A percentile compares a stretch with the other conserved stretches of the same genome.
phyloP scores from a whole-genome alignment of 2,113 vertebrate species.

The Chrysochloris asiatica region DNA sequence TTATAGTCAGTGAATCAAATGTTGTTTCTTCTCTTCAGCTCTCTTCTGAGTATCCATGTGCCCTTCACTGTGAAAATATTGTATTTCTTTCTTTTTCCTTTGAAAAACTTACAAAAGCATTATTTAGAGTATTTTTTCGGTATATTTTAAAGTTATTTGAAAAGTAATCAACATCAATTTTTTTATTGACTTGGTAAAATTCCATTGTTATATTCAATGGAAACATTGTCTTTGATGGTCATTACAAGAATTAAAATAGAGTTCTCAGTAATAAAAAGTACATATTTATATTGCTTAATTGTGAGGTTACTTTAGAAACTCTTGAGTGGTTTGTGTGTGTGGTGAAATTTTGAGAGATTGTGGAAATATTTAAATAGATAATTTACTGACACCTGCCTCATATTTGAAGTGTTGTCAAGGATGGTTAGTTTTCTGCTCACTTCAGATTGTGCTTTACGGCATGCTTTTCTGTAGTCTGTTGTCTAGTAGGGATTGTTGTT shows the following conservation, averaged over 20 bases:
- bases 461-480: slow-evolving; percentile 63
- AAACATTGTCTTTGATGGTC: slow-evolving; percentile 49
- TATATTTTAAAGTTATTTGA: slow-evolving; percentile 49
- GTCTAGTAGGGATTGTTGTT: slow-evolving; percentile 63
- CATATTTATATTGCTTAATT: slow-evolving; percentile 47
- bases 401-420: slow-evolving; percentile 56
- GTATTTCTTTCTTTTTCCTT: slow-evolving; percentile 8
- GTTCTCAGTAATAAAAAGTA: slow-evolving; percentile 1
- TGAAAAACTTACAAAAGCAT: slow-evolving; percentile 39
- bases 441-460: slow-evolving; percentile 65
- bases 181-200: slow-evolving; percentile 39
- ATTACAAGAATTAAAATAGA: slow-evolving; percentile 52
- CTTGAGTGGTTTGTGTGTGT: not conserved
- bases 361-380: slow-evolving; percentile 55
- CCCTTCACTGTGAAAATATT: slow-evolving; percentile 42
- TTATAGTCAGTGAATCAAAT: slow-evolving; percentile 20
- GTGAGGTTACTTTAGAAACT: slow-evolving; percentile 54
- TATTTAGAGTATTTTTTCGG: slow-evolving; percentile 43
- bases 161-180: slow-evolving; percentile 32
- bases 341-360: slow-evolving; percentile 52
- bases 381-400: slow-evolving; percentile 55
- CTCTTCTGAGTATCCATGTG: not conserved
- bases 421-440: slow-evolving; percentile 66
- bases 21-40: slow-evolving; percentile 52
- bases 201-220: slow-evolving; percentile 42